Conservation (phyloP, 2,797 vertebrate genomes). For the Enteromius anoplus region DNA sequence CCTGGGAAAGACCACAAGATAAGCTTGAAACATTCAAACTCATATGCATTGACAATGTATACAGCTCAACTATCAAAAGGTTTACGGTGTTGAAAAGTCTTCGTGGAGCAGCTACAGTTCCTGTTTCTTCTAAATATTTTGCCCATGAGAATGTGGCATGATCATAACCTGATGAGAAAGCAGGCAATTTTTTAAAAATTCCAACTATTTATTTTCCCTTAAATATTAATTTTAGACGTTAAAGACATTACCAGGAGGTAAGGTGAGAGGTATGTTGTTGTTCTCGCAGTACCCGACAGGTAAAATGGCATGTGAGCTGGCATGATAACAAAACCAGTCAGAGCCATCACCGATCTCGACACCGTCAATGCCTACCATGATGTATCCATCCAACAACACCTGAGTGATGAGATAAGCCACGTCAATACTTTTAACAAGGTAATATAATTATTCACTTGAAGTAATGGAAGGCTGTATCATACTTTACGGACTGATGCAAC, state of each 20-base stretch:
- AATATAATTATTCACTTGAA: neutral
- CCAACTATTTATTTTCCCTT: neutral
- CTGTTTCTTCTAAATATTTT: conserved; percentile 83
- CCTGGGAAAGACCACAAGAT: conserved; percentile 70
- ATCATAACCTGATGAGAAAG: conserved; percentile 78
- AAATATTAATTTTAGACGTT: neutral
- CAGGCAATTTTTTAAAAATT: neutral
- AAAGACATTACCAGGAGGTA: conserved; percentile 71
- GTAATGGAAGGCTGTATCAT: neutral
- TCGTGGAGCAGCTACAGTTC: conserved; percentile 78
- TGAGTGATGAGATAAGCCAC: conserved; percentile 56
- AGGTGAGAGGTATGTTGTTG: conserved; percentile 84
- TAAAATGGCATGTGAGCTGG: conserved; percentile 90
- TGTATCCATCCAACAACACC: conserved; percentile 91
- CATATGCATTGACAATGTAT: neutral
- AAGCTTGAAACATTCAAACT: neutral
- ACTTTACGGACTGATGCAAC: conserved; percentile 93
- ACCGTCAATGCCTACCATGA: conserved; percentile 93
- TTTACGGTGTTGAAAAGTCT: conserved; percentile 90
- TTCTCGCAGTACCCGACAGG: conserved; percentile 87
- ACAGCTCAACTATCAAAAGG: neutral
- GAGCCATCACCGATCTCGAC: conserved; percentile 76
- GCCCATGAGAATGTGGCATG: conserved; percentile 84
- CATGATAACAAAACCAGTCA: conserved; percentile 95
- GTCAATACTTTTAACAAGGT: neutral